phyloP scores from a whole-genome alignment of 2,797 vertebrate genomes.

The Buceros bicornis region DNA sequence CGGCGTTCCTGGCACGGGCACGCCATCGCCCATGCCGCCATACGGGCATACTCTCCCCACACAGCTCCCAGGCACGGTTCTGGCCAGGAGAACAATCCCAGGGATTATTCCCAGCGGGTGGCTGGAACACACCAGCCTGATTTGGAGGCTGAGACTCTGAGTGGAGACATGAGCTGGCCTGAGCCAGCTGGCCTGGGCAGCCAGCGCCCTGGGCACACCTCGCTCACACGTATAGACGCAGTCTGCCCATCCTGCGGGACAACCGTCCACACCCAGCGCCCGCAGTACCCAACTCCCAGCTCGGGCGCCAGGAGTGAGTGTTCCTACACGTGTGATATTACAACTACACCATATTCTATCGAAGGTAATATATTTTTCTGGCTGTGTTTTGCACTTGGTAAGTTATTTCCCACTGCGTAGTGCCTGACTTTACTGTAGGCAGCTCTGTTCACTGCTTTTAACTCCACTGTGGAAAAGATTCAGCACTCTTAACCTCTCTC shows the following conservation, averaged over 20 bases:
- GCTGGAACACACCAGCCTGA: neutral
- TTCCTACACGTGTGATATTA: neutral
- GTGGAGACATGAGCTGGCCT: neutral
- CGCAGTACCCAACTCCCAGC: neutral
- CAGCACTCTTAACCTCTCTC: neutral
- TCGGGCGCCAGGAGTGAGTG: neutral
- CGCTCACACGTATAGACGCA: neutral
- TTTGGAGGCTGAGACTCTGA: neutral
- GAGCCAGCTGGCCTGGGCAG: neutral
- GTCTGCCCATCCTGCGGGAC: neutral
- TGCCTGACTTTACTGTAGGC: neutral
- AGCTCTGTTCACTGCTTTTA: neutral
- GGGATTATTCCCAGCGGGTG: neutral
- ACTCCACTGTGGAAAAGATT: neutral
- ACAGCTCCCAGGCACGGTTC: neutral
- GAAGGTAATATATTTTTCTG: neutral
- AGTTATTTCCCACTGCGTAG: neutral
- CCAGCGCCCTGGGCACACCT: neutral
- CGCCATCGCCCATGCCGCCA: accelerated
- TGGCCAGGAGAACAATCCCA: neutral
- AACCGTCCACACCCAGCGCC: neutral
- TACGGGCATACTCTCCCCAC: neutral
- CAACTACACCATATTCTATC: neutral
- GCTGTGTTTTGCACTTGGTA: neutral
- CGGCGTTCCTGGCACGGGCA: neutral